Evolutionary conservation across 2,888 invertebrate species (phyloP), one percentile per base, ranked within the genome.

Genomic region (Macaria notata): DNA sequence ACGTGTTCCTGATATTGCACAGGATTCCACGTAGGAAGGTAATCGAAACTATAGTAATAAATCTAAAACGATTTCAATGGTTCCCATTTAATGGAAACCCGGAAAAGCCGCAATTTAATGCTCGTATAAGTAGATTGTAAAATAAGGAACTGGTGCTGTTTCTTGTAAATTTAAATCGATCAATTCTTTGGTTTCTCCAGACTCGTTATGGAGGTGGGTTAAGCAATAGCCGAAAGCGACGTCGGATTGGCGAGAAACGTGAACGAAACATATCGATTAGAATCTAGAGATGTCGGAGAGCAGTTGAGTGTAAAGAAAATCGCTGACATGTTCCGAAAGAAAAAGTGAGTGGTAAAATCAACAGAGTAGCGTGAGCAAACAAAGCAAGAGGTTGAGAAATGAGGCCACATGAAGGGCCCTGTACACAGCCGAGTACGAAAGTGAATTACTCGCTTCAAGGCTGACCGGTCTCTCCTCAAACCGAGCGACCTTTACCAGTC

Each of bases 381-480:
- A 66, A 61, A 64, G 61, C 53, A 47, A 58, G 60, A 45, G 56
- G 73, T 84, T 81, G 78, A 78, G 85, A 86, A 90, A 87, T 87
- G 88, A 84, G 89, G 89, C 78, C 88, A 80, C 75, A 76, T 73
- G 78, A 88, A 89, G 90, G 90, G 89, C 88, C 84, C 68, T 68
- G 70, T 68, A 73, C 76, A 78, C 73, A 72, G 76, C 70, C 70
- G 79, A 73, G 81, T 84, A 81, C 84, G 88, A 90, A 90, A 89
- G 89, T 87, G 88, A 87, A 86, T 82, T 84, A 86, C 82, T 76
- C 76, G 66, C 73, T 78, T 76, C 90, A 91, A 91, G 90, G 90
- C 82, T 88, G 90, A 87, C 90, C 84, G 83, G 90, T 90, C 85
- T 85, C 85, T 83, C 83, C 86, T 89, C 86, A 84, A 84, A 84